Conservation (phyloP, 2,113 vertebrate species). For the Albula glossodonta region DNA sequence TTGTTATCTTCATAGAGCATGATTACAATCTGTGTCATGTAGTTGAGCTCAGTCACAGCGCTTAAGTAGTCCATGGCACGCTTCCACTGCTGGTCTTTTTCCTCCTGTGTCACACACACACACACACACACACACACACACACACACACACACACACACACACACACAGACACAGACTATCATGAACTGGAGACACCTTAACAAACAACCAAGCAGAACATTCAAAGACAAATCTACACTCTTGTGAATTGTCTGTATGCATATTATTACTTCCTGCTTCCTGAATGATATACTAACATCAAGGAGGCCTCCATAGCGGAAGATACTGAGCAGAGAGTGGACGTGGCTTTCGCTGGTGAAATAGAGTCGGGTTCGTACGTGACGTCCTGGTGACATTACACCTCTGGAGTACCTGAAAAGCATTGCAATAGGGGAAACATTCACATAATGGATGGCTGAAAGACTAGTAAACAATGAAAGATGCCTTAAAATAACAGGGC, state of each 20-base stretch:
- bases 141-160: conserved; percentile 8
- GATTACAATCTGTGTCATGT: conserved; percentile 99
- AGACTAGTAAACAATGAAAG: neutral
- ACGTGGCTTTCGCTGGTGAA: conserved; percentile 98
- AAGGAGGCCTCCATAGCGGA: conserved; percentile 92
- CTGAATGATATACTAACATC: conserved; percentile 76
- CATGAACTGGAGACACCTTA: neutral
- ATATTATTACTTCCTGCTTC: neutral
- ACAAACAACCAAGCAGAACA: neutral
- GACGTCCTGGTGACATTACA: conserved; percentile 93
- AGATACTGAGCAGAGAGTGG: conserved; percentile 94
- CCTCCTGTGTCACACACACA: conserved; percentile 75
- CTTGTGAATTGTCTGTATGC: neutral
- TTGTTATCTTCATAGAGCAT: conserved; percentile 99
- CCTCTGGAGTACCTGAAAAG: conserved; percentile 88
- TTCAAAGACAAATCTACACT: neutral
- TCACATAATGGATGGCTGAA: neutral
- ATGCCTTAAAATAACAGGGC: neutral
- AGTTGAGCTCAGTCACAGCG: conserved; percentile 97
- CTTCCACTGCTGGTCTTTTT: conserved; percentile 94
- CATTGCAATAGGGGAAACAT: neutral
- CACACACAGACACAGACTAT: neutral
- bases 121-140: conserved; percentile 23
- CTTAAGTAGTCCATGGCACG: conserved; percentile 96
- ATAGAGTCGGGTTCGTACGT: conserved; percentile 91